A percentile compares a stretch with the other conserved stretches of the same genome.
phyloP scores from a whole-genome alignment of 1,140 invertebrate genomes.

The Ceratosolen fusciceps region DNA sequence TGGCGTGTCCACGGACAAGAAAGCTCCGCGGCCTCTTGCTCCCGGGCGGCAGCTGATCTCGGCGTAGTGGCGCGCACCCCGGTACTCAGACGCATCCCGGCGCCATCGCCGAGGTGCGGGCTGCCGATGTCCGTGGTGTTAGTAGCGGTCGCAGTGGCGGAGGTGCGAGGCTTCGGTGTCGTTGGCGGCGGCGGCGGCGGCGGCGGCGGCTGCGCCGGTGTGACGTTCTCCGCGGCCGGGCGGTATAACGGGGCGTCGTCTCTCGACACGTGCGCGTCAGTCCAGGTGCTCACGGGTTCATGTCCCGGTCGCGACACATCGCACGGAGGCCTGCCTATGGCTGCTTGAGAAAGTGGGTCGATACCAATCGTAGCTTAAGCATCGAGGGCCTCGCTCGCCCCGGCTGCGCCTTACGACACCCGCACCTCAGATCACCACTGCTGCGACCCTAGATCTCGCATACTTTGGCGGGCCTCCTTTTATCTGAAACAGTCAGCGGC shows the following conservation, averaged over 20 bases:
- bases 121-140: not conserved
- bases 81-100: not conserved
- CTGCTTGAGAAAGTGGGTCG: slow-evolving; percentile 89
- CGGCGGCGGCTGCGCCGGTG: not conserved
- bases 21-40: slow-evolving; percentile 47
- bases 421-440: slow-evolving; percentile 61
- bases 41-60: not conserved
- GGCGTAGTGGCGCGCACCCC: not conserved
- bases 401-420: slow-evolving; percentile 50
- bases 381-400: slow-evolving; percentile 70
- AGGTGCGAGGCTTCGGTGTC: too few species aligned
- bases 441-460: slow-evolving; percentile 55
- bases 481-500: not conserved
- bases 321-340: slow-evolving; percentile 74
- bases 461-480: not conserved
- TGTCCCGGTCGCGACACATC: slow-evolving; percentile 85
- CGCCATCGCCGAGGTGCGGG: not conserved
- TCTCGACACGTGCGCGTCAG: slow-evolving; percentile 3
- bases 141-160: not conserved
- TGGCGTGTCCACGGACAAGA: slow-evolving; percentile 57
- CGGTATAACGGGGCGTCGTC: not conserved
- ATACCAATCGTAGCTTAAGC: slow-evolving; percentile 89
- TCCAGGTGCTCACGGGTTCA: slow-evolving; percentile 72
- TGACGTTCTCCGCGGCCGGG: too few species aligned
- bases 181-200: too few species aligned